Conservation (phyloP, 2,888 invertebrate genomes). For the Caenorhabditis wallacei region DNA sequence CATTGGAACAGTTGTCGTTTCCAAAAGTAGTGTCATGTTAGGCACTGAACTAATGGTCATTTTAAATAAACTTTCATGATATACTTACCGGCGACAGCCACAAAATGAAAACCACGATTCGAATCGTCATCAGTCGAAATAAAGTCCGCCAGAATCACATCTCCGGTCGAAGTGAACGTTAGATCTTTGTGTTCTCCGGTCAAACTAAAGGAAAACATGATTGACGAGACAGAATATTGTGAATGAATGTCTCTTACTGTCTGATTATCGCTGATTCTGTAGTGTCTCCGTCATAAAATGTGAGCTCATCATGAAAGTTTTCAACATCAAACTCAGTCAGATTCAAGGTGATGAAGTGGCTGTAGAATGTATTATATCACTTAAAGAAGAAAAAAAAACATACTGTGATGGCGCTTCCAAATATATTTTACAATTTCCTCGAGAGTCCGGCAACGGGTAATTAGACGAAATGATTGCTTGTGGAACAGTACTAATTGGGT, state of each 20-base stretch:
- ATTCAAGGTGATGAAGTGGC: background rate
- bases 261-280: background rate
- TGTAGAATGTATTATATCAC: background rate
- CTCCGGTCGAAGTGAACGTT: background rate
- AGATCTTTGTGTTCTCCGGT: background rate
- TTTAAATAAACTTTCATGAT: background rate
- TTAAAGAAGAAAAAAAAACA: background rate
- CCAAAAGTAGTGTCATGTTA: background rate
- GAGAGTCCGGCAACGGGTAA: background rate
- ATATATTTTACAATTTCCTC: background rate
- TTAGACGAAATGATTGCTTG: background rate
- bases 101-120: background rate
- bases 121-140: background rate
- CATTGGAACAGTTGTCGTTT: background rate
- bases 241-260: background rate
- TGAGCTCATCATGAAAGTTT: background rate
- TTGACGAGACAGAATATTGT: too few species aligned
- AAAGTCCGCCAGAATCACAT: background rate
- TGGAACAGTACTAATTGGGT: background rate
- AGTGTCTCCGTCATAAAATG: background rate
- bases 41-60: background rate
- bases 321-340: background rate
- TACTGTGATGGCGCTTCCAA: background rate
- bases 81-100: background rate
- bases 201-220: background rate